Base-by-base conservation (phyloP, 2,113 vertebrate genomes). In the Morone saxatilis region DNA sequence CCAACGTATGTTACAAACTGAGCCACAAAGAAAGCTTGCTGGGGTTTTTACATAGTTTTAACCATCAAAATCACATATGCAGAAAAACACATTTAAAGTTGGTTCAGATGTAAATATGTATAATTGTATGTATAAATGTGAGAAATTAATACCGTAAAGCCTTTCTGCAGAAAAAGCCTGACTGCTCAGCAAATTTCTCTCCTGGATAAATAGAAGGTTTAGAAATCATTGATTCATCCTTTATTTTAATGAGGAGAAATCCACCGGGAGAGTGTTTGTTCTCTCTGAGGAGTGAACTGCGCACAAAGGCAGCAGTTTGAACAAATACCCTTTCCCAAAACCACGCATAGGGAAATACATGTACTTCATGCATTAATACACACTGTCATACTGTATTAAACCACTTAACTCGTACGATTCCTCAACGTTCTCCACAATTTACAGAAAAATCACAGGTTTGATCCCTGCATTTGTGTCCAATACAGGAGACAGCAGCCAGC, bases 161-260 rank as follows among this genome's bases (percentile, higher is more conserved):
- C 11, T 82, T 68, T 53, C 65, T 69, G 76, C 62, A 80, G 43
- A 61, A 74, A 66, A 76, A 56, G 45, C 22, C 6, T 31, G 51
- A 66, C 75, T 85, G 78, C 84, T 91, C 84, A 89, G 86, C 86
- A 88, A n/a, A 78, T 76, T 84, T 48, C 31, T 54, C 16, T 65
- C 13, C 73, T 54, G 69, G 50, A 77, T 86, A 86, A 86, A 80
- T 68, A 81, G 47, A 74, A 71, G 70, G 38, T 88, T 86, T 83
- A 82, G 77, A 85, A 90, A 91, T 88, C 86, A 92, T 89, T 83
- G 87, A 92, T 91, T 89, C n/a, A 59, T 89, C 86, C 90, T 90
- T 85, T 88, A 91, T 87, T 88, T 88, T 90, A 92, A 92, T 85
- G 87, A 93, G 85, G 79, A 85, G 77, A 17, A 82, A 47, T 80